Percentiles rank a stretch among this genome's conserved stretches.
Evolutionary conservation across 1,140 invertebrate species (phyloP).

Genomic region (Euglossa dilemma): DNA sequence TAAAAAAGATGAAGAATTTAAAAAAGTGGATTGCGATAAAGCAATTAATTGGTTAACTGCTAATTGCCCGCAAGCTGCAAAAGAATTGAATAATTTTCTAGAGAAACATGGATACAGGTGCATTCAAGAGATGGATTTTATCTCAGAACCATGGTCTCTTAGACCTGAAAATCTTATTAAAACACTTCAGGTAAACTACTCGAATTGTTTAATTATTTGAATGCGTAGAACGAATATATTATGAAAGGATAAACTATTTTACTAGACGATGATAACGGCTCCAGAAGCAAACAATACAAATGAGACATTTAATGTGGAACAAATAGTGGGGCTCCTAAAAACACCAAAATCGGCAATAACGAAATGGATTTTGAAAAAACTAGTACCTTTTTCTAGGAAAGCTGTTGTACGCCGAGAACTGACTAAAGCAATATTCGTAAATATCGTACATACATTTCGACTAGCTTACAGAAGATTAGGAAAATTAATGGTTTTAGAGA

Average conservation of each 20-base stretch:
- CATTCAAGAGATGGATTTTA: conserved; percentile 89
- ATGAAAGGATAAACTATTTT: not conserved
- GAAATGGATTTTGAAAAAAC: conserved; percentile 68
- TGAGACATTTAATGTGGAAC: conserved; percentile 47
- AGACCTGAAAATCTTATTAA: conserved; percentile 85
- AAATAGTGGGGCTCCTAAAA: conserved; percentile 76
- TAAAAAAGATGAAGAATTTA: conserved; percentile 83
- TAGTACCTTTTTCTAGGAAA: conserved; percentile 85
- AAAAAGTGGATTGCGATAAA: conserved; percentile 80
- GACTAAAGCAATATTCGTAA: conserved; percentile 86
- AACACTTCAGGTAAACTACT: conserved; percentile 84
- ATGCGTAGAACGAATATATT: not conserved
- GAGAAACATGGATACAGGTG: conserved; percentile 89
- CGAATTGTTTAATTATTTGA: too few species aligned
- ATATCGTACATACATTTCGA: conserved; percentile 85
- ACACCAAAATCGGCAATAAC: conserved; percentile 79
- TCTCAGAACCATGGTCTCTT: conserved; percentile 86
- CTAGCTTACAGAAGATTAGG: conserved; percentile 85
- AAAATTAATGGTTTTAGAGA: conserved; percentile 84
- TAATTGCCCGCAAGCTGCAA: conserved; percentile 82
- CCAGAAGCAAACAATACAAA: not conserved
- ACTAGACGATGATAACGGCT: conserved; percentile 11
- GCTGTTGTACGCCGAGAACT: conserved; percentile 86
- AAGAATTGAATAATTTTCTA: conserved; percentile 85
- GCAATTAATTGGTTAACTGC: conserved; percentile 84